Base-by-base conservation (phyloP, 2,113 vertebrate genomes). In the Mystacornis crossleyi region DNA sequence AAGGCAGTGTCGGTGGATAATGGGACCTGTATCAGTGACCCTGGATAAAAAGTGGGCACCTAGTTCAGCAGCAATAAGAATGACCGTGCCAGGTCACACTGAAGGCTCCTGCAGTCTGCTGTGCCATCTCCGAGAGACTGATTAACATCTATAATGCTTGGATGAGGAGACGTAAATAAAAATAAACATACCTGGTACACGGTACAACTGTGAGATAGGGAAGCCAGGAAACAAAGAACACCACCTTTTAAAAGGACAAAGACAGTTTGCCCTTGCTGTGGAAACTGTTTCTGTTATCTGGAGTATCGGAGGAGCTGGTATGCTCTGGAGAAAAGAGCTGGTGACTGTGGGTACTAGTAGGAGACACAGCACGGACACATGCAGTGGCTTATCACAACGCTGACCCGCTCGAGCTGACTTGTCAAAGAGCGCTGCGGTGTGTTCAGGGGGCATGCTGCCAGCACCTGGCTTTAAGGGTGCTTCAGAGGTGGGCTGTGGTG, bases 21-120 rank as follows among this genome's bases (percentile, higher is more conserved):
- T 26, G 43, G 51, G 24, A 28, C 5, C 47, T 43, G 4, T 73
- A 2, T 87, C 17, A 20, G 64, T 69, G 40, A 92, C 23, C 10
- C 7, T 21, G 43, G 45, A 25, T 29, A 23, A 71, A 82, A 73
- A 74, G 13, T 25, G 25, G 47, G 15, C 6, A 20, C 9, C 8
- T 74, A 8, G 5, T 51, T 57, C 34, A 69, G 20, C 12, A 81
- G 45, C 2, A 1, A 1, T 65, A 43, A 12, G 23, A 51, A 8
- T 33, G 34, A 23, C 55, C 0, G 0, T 51, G 18, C 50, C 16
- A 34, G 33, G 31, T 84, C 29, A 57, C 50, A 42, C 54, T 36
- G 79, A 79, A 45, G 66, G 61, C 33, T 74, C 28, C 28, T 53
- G 18, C n/a, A 66, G 69, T n/a, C 20, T 72, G 3, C 10, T 40